Percentiles rank a stretch among this genome's conserved stretches.
Conservation (phyloP, 1,140 invertebrate species). For the Doryteuthis pealeii region DNA sequence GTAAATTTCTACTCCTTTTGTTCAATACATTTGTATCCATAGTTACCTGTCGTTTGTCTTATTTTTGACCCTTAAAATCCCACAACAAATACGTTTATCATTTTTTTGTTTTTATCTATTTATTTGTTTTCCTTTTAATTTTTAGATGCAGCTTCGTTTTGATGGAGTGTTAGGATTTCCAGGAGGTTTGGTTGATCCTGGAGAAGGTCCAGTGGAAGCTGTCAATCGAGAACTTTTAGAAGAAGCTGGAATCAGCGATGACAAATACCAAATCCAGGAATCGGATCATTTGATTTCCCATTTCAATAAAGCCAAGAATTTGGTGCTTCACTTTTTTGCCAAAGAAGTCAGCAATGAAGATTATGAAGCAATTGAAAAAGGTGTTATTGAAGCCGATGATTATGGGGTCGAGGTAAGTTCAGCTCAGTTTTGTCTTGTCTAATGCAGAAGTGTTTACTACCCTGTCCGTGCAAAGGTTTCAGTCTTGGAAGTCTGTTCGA, state of each 20-base stretch:
- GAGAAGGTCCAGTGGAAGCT: constrained; percentile 58
- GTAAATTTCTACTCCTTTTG: too few species aligned
- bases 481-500: too few species aligned
- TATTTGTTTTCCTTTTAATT: constrained; percentile 18
- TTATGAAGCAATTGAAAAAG: constrained; percentile 58
- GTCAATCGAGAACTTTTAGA: constrained; percentile 65
- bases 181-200: constrained; percentile 64
- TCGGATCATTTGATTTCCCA: constrained; percentile 48
- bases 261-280: constrained; percentile 37
- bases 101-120: too few species aligned
- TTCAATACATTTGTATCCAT: too few species aligned
- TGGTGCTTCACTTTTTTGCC: constrained; percentile 63
- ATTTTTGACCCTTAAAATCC: too few species aligned
- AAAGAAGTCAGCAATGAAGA: constrained; percentile 59
- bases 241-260: constrained; percentile 63
- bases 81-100: too few species aligned
- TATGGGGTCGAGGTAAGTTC: constrained; percentile 61
- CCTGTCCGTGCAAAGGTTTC: too few species aligned
- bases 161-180: constrained; percentile 68
- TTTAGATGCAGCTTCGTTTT: constrained; percentile 67
- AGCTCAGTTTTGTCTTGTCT: neutral
- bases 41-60: too few species aligned
- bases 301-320: constrained; percentile 50
- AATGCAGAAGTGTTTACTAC: too few species aligned
- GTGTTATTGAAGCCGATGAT: constrained; percentile 53